phyloP scores from a whole-genome alignment of 1,140 invertebrate genomes.

The Calephelis virginiensis region DNA sequence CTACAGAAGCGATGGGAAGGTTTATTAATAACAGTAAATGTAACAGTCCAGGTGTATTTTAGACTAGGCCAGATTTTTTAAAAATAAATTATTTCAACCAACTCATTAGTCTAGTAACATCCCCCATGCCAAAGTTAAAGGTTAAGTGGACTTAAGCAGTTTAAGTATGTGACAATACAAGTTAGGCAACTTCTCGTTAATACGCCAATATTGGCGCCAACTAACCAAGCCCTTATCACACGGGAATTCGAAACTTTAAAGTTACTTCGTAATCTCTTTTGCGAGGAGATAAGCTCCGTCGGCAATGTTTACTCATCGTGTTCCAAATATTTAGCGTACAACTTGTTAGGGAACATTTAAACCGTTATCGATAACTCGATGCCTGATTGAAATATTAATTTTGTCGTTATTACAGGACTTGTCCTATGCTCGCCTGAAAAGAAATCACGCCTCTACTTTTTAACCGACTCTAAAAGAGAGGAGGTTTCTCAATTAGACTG shows the following conservation, averaged over 20 bases:
- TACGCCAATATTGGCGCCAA: slow-evolving; percentile 29
- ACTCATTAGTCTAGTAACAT: not conserved
- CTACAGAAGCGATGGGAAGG: no score
- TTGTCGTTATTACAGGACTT: no score
- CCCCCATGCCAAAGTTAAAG: not conserved
- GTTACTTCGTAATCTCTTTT: slow-evolving; percentile 48
- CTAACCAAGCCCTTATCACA: slow-evolving; percentile 39
- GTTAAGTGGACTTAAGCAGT: not conserved
- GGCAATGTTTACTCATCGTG: slow-evolving; percentile 45
- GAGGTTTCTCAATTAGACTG: no score
- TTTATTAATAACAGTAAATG: no score
- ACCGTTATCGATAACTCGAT: slow-evolving; percentile 4
- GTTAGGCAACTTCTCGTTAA: slow-evolving; percentile 1
- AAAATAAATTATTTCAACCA: not conserved
- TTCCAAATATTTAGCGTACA: slow-evolving; percentile 50
- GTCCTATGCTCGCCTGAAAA: no score
- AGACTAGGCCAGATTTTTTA: no score
- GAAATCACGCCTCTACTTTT: no score
- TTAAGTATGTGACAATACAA: slow-evolving; percentile 15
- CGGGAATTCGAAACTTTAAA: slow-evolving; percentile 37
- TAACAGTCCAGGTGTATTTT: no score
- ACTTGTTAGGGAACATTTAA: slow-evolving; percentile 22
- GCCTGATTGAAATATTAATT: not conserved
- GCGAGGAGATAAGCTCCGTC: slow-evolving; percentile 51
- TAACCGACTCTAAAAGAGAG: no score